A percentile compares a stretch with the other conserved stretches of the same genome.
Evolutionary conservation across 2,113 vertebrate species (phyloP).

Genomic region (Macquaria australasica): DNA sequence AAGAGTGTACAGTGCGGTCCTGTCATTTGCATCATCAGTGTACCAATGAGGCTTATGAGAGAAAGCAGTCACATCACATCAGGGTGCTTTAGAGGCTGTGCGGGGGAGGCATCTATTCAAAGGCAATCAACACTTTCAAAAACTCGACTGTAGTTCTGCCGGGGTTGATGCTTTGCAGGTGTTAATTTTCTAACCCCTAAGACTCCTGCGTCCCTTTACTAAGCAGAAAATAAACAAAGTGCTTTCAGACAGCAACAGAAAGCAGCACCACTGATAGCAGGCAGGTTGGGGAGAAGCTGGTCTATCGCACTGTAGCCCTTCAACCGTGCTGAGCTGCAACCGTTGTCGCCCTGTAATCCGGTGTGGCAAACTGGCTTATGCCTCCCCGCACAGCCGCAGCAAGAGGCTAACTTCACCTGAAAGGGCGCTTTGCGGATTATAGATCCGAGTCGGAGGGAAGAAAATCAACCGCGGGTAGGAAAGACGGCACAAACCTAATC

Average conservation of each 20-base stretch:
- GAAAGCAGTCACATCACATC: conserved; percentile 49
- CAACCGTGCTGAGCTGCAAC: conserved; percentile 31
- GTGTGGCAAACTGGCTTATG: conserved; percentile 60
- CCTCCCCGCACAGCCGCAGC: conserved; percentile 18
- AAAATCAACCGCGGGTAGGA: conserved; percentile 27
- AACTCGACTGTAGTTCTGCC: conserved; percentile 13
- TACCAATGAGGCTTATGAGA: conserved; percentile 27
- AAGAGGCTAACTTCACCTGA: conserved; percentile 59
- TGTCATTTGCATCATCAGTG: conserved; percentile 52
- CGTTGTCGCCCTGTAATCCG: conserved; percentile 59
- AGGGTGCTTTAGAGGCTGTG: conserved; percentile 36
- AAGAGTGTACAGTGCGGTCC: conserved; percentile 27
- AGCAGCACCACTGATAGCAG: background rate
- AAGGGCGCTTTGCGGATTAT: conserved; percentile 44
- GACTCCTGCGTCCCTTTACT: background rate
- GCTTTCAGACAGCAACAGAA: background rate
- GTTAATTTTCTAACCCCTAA: conserved; percentile 41
- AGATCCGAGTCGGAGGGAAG: conserved; percentile 21
- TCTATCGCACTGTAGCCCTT: conserved; percentile 1
- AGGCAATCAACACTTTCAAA: conserved; percentile 48
- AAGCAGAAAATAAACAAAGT: conserved; percentile 12
- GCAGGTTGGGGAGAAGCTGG: conserved; percentile 1
- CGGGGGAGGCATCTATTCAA: conserved; percentile 48
- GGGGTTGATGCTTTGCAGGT: conserved; percentile 16
- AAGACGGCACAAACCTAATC: conserved; percentile 42